A percentile compares a stretch with the other conserved stretches of the same genome.
Evolutionary conservation across 2,888 invertebrate species (phyloP).

Genomic region (Cactoblastis cactorum): DNA sequence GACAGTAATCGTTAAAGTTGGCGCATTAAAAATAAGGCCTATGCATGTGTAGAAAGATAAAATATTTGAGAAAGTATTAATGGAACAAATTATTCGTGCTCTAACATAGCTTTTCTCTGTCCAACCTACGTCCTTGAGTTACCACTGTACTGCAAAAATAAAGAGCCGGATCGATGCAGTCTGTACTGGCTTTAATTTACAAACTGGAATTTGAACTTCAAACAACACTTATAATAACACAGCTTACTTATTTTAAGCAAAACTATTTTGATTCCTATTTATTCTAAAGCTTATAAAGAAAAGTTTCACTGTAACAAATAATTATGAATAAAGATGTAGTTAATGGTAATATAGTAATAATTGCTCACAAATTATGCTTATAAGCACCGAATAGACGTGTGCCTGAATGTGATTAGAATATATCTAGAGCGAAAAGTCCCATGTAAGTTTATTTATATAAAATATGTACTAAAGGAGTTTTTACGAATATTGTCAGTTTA

Average conservation of each 20-base stretch:
- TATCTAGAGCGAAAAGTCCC: background rate
- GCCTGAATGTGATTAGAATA: background rate
- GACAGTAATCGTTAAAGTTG: too few species aligned
- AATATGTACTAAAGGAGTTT: background rate
- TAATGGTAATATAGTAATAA: background rate
- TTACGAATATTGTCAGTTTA: background rate
- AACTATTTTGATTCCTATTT: background rate
- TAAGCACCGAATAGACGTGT: background rate
- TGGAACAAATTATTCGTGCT: too few species aligned
- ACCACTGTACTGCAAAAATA: too few species aligned
- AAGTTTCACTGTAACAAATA: background rate
- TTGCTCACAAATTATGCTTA: conserved; percentile 5
- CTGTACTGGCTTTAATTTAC: too few species aligned
- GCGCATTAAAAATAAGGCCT: too few species aligned
- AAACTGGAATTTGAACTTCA: background rate
- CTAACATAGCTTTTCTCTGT: too few species aligned
- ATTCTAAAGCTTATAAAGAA: background rate
- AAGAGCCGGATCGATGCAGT: too few species aligned
- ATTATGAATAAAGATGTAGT: background rate
- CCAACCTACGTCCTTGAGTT: too few species aligned
- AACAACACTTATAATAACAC: background rate
- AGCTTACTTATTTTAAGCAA: background rate
- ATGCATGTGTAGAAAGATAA: too few species aligned
- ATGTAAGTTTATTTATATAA: background rate
- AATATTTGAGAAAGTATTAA: too few species aligned